These are phyloP conservation scores for Gymnoscopelus microlampas DNA, from an alignment of 2,797 vertebrate genomes.

Conservation along the genomic window DNA sequence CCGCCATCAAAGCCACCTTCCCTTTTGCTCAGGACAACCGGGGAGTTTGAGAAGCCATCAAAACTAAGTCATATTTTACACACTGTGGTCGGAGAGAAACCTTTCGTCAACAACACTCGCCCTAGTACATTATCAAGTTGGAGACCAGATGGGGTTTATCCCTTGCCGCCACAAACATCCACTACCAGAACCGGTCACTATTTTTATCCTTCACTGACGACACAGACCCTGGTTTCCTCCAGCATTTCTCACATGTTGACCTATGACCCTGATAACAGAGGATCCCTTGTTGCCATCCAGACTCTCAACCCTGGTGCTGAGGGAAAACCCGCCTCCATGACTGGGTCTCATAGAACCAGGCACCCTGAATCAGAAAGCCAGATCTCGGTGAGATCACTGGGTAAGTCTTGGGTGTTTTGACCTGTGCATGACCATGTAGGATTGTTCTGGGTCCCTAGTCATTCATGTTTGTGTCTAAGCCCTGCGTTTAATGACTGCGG, in stretches of 20 bases:
- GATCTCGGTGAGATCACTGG: conserved; percentile 45
- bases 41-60: not conserved
- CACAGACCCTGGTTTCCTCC: conserved; percentile 34
- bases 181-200: not conserved
- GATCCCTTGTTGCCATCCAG: conserved; percentile 48
- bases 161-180: too few relatives aligned
- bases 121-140: conserved; percentile 6
- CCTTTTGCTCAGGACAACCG: not conserved
- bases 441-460: conserved; percentile 64
- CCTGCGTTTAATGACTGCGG: conserved; percentile 51
- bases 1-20: not conserved
- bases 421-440: conserved; percentile 54
- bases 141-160: not conserved
- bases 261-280: conserved; percentile 25
- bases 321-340: conserved; percentile 35
- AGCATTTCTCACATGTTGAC: conserved; percentile 39
- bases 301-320: conserved; percentile 47
- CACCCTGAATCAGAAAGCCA: conserved; percentile 59
- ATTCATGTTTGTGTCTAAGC: conserved; percentile 34
- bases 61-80: not conserved
- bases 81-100: not conserved
- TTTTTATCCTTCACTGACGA: conserved; percentile 24
- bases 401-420: conserved; percentile 50
- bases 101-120: not conserved
- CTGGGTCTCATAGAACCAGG: conserved; percentile 23